Base-by-base conservation (phyloP, 2,888 invertebrate genomes). In the Drosophila lacicola region DNA sequence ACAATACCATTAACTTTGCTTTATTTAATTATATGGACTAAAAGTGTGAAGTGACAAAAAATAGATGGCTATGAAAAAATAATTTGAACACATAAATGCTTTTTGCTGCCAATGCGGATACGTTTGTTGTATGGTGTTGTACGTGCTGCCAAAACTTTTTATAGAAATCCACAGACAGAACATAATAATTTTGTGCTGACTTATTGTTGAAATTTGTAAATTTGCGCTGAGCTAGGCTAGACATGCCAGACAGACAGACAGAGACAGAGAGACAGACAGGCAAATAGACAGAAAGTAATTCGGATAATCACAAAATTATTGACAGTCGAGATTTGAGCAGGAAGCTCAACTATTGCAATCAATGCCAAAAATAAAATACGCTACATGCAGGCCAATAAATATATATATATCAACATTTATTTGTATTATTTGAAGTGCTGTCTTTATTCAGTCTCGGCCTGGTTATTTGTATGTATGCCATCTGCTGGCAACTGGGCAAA, bases 171-270 rank as follows among this genome's bases (percentile, higher is more conserved):
- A 42, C 55, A 37, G 46, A 45, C 68, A 51, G 42, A 85, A 77
- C 85, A 82, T 70, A 77, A 84, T 84, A 74, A 88, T 88, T 85
- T 86, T 77, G 60, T 75, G 84, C 88, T 83, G 88, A 88, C 81
- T 86, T 88, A 70, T 81, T 85, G 89, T 86, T 85, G 85, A 85
- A 85, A 88, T 88, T 82, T 83, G 77, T 74, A 80, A 88, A 86
- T 85, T 85, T 86, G 46, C 54, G 81, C 81, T 74, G 74, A 80
- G 74, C 80, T 71, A 61, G 64, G 56, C 80, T 54, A 62, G 80
- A 65, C 69, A 67, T 53, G 70, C 17, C 64, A 72, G 58, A 25
- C 25, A 25, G 1, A 13, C 11, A 51, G 39, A 19, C 53, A 46
- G 56, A 29, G 47, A 10, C 37, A 37, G 51, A 17, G 11, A 49